Evolutionary conservation across 1,140 invertebrate genomes (phyloP).

Genomic region (Aphelinus atriplicis): DNA sequence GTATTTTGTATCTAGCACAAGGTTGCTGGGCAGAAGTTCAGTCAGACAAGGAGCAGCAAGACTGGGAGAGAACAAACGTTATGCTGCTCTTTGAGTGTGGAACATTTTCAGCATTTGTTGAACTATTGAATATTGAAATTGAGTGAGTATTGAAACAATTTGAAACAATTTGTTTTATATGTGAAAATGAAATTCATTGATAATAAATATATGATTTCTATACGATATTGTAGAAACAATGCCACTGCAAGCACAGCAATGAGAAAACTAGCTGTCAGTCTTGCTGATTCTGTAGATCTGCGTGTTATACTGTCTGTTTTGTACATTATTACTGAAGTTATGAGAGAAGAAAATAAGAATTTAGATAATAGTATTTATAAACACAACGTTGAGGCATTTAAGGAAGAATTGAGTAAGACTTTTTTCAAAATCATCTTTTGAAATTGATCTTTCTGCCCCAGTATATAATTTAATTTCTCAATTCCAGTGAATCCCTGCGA

Average conservation of each 20-base stretch:
- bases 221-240: slow-evolving; percentile 71
- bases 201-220: slow-evolving; percentile 23
- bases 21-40: slow-evolving; percentile 95
- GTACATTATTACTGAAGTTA: slow-evolving; percentile 94
- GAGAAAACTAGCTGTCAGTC: slow-evolving; percentile 87
- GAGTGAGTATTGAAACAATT: slow-evolving; percentile 71
- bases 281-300: slow-evolving; percentile 91
- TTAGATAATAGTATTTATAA: slow-evolving; percentile 75
- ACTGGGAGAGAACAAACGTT: slow-evolving; percentile 84
- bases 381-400: slow-evolving; percentile 79
- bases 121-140: slow-evolving; percentile 94
- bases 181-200: neutral
- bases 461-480: neutral
- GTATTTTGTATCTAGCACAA: slow-evolving; percentile 91
- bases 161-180: slow-evolving; percentile 4
- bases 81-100: slow-evolving; percentile 90
- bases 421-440: neutral
- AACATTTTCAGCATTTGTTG: slow-evolving; percentile 87
- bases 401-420: slow-evolving; percentile 79
- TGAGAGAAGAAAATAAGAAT: slow-evolving; percentile 75
- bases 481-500: slow-evolving; percentile 65
- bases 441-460: too few relatives aligned
- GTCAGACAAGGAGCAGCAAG: slow-evolving; percentile 86
- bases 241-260: slow-evolving; percentile 79
- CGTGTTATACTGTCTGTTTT: slow-evolving; percentile 91